Conservation (phyloP, 2,888 invertebrate species). For the Lysandra bellargus region DNA sequence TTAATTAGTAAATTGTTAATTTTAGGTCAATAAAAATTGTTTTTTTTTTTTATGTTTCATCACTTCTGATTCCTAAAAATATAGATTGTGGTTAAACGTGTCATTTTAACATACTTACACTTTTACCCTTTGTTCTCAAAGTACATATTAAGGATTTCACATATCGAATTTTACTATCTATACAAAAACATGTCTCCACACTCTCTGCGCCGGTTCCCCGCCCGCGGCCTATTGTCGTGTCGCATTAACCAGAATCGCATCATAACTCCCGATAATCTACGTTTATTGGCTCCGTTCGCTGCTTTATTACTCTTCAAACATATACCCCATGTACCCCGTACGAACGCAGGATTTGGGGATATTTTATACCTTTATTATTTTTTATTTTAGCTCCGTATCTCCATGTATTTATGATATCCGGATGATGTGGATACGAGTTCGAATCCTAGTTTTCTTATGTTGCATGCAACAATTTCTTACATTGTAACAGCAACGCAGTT, state of each 20-base stretch:
- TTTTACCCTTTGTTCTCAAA: too few species aligned
- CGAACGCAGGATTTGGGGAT: constrained; percentile 12
- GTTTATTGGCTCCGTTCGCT: constrained; percentile 73
- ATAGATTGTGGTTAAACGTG: too few species aligned
- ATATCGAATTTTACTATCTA: neutral
- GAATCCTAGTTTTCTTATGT: neutral
- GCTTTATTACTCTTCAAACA: constrained; percentile 53
- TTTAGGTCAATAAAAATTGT: too few species aligned
- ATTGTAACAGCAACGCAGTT: too few species aligned
- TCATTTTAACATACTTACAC: too few species aligned
- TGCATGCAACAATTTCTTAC: too few species aligned
- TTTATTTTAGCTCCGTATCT: neutral
- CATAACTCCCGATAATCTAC: constrained; percentile 80
- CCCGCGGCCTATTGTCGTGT: constrained; percentile 73
- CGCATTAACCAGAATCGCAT: constrained; percentile 76
- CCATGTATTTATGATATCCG: neutral
- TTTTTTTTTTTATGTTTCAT: too few species aligned
- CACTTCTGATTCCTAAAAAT: too few species aligned
- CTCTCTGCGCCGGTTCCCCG: constrained; percentile 40
- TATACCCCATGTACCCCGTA: constrained; percentile 34
- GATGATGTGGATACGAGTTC: neutral
- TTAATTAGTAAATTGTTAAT: too few species aligned
- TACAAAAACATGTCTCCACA: constrained; percentile 41
- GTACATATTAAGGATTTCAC: too few species aligned
- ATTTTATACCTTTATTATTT: constrained; percentile 25